Evolutionary conservation across 2,888 invertebrate species (phyloP).

Genomic region (Diaphora mendica): DNA sequence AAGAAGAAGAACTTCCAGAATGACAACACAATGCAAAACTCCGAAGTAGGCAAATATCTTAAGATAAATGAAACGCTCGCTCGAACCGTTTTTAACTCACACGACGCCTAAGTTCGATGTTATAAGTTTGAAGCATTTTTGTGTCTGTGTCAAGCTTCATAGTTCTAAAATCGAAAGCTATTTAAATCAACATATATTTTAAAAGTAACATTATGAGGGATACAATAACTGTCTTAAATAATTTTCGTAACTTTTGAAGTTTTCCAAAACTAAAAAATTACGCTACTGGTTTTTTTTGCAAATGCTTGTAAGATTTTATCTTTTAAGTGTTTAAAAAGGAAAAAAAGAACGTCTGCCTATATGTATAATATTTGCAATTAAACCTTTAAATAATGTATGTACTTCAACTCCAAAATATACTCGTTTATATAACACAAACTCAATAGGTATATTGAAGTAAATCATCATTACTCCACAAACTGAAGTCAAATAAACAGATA

Average conservation of each 20-base stretch:
- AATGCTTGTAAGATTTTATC: not conserved
- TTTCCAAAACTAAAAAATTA: too few relatives aligned
- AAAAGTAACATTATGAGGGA: too few relatives aligned
- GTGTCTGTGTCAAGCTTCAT: not conserved
- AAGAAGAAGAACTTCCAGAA: constrained; percentile 38
- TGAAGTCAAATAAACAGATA: not conserved
- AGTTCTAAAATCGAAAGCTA: not conserved
- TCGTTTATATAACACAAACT: too few relatives aligned
- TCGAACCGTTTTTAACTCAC: not conserved
- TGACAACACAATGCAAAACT: constrained; percentile 22
- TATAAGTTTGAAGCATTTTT: not conserved
- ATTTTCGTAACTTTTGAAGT: too few relatives aligned
- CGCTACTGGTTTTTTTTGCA: too few relatives aligned
- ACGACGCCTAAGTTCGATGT: not conserved
- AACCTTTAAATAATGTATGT: not conserved
- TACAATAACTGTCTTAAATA: too few relatives aligned
- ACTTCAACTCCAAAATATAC: not conserved
- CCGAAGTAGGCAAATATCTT: constrained; percentile 20
- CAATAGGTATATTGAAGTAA: too few relatives aligned
- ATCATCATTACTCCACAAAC: not conserved
- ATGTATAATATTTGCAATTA: too few relatives aligned
- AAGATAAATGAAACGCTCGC: not conserved
- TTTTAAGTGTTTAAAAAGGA: not conserved
- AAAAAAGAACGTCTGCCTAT: too few relatives aligned
- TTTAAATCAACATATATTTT: not conserved